Evolutionary conservation across 2,888 invertebrate genomes (phyloP).

Genomic region (Acanthococcus lagerstroemiae): DNA sequence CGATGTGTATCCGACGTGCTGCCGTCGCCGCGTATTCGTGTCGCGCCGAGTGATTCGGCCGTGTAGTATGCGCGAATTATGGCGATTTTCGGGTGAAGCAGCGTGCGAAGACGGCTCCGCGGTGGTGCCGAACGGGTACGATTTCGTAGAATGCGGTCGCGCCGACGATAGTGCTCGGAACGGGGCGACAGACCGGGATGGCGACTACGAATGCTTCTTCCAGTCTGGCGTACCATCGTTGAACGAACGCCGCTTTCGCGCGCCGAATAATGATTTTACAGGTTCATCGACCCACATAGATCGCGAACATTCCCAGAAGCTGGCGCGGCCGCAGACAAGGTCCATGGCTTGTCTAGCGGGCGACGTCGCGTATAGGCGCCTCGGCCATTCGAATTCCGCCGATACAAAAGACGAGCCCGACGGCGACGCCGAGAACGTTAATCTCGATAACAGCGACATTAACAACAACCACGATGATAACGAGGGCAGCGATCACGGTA

Average conservation of each 20-base stretch:
- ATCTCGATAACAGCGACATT: neutral
- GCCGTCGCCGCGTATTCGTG: neutral
- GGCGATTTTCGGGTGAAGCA: conserved; percentile 9
- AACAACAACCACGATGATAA: conserved; percentile 5
- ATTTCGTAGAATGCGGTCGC: too few relatives aligned
- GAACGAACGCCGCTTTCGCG: too few relatives aligned
- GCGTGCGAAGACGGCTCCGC: too few relatives aligned
- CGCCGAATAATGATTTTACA: neutral
- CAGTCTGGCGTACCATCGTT: too few relatives aligned
- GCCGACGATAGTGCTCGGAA: too few relatives aligned
- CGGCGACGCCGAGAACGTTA: neutral
- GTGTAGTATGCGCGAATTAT: conserved; percentile 17
- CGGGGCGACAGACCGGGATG: too few relatives aligned
- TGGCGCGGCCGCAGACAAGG: neutral
- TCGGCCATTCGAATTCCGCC: neutral
- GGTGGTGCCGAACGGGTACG: too few relatives aligned
- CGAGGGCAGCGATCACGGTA: neutral
- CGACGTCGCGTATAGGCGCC: neutral
- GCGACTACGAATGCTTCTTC: too few relatives aligned
- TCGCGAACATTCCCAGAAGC: neutral
- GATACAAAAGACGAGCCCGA: neutral
- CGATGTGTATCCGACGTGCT: neutral
- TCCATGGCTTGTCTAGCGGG: neutral
- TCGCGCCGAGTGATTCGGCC: neutral
- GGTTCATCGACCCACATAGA: neutral